These are phyloP conservation scores for Protobothrops mucrosquamatus DNA, from an alignment of 2,113 vertebrate species.

Conservation along the genomic window DNA sequence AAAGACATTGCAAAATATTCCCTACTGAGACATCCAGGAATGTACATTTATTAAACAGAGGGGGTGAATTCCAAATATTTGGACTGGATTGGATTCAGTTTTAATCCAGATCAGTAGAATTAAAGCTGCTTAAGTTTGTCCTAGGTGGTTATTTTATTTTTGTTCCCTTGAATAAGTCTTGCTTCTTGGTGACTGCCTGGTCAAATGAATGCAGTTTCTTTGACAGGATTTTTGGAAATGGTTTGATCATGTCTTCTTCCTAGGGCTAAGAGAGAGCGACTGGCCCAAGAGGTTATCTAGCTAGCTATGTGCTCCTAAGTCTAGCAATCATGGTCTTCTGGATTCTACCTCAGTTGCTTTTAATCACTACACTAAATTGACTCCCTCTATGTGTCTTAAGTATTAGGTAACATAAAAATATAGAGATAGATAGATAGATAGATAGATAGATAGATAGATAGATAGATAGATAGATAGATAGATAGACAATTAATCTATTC, in stretches of 20 bases:
- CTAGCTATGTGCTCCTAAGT: background rate
- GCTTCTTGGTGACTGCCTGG: too few relatives aligned
- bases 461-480: too few relatives aligned
- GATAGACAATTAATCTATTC: too few relatives aligned
- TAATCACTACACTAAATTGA: background rate
- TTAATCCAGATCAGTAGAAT: background rate
- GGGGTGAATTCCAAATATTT: background rate
- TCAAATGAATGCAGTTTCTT: too few relatives aligned
- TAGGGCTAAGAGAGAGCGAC: background rate
- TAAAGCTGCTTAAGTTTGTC: background rate
- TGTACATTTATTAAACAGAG: background rate
- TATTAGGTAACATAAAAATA: background rate
- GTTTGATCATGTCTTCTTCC: background rate
- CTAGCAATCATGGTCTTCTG: background rate
- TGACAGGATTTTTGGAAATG: background rate
- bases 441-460: too few relatives aligned
- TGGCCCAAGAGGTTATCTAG: background rate
- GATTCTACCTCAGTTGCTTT: background rate
- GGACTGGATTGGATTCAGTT: background rate
- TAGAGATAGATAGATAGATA: too few relatives aligned
- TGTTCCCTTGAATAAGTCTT: too few relatives aligned
- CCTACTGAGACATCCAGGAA: background rate
- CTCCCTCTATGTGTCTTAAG: background rate
- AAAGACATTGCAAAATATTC: background rate
- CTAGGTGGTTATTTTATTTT: too few relatives aligned